These are phyloP conservation scores for Chouioia cunea DNA, from an alignment of 2,888 invertebrate genomes.

Conservation along the genomic window DNA sequence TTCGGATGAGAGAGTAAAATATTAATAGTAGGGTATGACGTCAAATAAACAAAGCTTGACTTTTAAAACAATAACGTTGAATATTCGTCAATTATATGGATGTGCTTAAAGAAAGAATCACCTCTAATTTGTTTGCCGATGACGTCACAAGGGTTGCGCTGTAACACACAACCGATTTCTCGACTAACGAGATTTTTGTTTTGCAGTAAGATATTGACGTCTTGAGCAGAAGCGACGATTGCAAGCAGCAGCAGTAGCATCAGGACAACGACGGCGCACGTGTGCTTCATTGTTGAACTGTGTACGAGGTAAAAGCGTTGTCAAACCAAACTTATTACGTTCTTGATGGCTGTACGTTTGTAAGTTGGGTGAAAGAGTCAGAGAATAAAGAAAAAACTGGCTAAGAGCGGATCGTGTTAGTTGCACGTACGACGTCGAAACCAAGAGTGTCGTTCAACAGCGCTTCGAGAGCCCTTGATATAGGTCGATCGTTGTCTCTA, in stretches of 20 bases:
- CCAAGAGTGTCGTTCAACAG: constrained; percentile 25
- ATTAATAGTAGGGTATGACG: too few relatives aligned
- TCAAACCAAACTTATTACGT: too few relatives aligned
- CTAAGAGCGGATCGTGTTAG: background rate
- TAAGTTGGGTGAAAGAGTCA: too few relatives aligned
- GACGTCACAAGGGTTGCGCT: constrained; percentile 73
- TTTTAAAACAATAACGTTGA: too few relatives aligned
- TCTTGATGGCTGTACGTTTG: too few relatives aligned
- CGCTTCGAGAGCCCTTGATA: constrained; percentile 16
- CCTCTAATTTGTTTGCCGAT: constrained; percentile 75
- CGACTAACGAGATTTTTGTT: constrained; percentile 51
- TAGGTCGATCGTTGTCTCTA: constrained; percentile 22
- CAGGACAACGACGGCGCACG: background rate
- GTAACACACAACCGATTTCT: constrained; percentile 74
- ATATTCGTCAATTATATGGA: too few relatives aligned
- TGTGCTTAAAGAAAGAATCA: constrained; percentile 61
- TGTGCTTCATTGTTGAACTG: too few relatives aligned
- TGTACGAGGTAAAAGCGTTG: too few relatives aligned
- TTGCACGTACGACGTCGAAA: constrained; percentile 6
- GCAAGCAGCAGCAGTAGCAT: too few relatives aligned
- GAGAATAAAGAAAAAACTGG: too few relatives aligned
- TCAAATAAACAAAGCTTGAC: too few relatives aligned
- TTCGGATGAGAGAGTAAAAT: too few relatives aligned
- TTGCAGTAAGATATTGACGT: constrained; percentile 46
- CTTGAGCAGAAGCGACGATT: constrained; percentile 38